Evolutionary conservation across 2,797 vertebrate species (phyloP).

Genomic region (Lepidocolaptes lacrymiger): DNA sequence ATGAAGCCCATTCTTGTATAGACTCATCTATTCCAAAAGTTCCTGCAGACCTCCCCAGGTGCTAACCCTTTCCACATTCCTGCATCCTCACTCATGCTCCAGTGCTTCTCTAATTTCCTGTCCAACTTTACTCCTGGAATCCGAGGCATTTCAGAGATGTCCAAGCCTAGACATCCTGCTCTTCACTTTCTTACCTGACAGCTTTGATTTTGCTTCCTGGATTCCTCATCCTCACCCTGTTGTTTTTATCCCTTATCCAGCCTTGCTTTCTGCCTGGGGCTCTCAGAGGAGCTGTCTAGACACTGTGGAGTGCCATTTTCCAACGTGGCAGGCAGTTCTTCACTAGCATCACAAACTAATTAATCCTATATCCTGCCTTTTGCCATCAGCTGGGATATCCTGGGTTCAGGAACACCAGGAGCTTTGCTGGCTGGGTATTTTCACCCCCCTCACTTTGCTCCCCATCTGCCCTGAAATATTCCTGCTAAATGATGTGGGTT

Average conservation of each 20-base stretch:
- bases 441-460: neutral
- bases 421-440: neutral
- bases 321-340: neutral
- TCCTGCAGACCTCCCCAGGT: neutral
- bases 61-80: neutral
- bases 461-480: neutral
- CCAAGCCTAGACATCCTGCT: neutral
- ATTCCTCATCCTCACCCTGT: neutral
- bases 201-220: conserved; percentile 30
- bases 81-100: neutral
- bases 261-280: neutral
- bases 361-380: neutral
- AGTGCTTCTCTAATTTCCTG: neutral
- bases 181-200: conserved; percentile 1
- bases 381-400: neutral
- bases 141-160: conserved; percentile 6
- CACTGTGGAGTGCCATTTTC: neutral
- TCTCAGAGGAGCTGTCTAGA: neutral
- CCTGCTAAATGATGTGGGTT: neutral
- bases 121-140: neutral
- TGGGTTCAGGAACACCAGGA: neutral
- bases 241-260: neutral
- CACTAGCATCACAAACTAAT: neutral
- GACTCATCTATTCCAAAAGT: neutral
- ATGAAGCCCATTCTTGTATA: neutral